phyloP scores from a whole-genome alignment of 2,113 vertebrate genomes.

The Ginglymostoma cirratum region DNA sequence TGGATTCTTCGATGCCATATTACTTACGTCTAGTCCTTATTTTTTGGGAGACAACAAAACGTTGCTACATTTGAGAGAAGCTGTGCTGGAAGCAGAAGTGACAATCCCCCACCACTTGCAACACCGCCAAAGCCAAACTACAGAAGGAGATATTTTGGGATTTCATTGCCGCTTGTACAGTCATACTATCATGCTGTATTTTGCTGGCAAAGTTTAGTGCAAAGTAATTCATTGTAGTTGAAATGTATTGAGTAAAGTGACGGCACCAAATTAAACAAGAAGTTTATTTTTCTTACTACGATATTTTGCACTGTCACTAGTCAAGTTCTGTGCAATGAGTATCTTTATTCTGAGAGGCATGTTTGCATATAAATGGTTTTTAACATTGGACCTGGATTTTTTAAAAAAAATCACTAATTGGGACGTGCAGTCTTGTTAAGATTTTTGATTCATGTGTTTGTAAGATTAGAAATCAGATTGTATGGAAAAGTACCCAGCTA shows the following conservation, averaged over 20 bases:
- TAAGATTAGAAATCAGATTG: not conserved
- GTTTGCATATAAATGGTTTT: not conserved
- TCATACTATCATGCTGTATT: not conserved
- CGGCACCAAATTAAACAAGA: not conserved
- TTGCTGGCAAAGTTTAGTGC: not conserved
- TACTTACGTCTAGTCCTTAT: no score
- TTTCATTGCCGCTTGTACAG: not conserved
- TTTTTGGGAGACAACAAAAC: no score
- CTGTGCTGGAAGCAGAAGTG: no score
- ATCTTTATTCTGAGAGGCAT: not conserved
- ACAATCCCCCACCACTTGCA: not conserved
- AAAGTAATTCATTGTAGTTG: not conserved
- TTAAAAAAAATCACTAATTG: not conserved
- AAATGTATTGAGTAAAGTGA: not conserved
- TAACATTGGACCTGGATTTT: not conserved
- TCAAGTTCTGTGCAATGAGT: not conserved
- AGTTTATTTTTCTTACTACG: not conserved
- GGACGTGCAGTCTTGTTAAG: not conserved
- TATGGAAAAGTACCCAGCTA: not conserved
- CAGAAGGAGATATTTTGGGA: not conserved
- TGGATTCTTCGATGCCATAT: no score
- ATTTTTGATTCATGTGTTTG: not conserved
- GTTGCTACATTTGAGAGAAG: no score
- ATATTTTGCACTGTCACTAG: not conserved
- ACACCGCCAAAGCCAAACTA: not conserved